Evolutionary conservation across 1,140 invertebrate species (phyloP).

Genomic region (Lasioglossum albipes): DNA sequence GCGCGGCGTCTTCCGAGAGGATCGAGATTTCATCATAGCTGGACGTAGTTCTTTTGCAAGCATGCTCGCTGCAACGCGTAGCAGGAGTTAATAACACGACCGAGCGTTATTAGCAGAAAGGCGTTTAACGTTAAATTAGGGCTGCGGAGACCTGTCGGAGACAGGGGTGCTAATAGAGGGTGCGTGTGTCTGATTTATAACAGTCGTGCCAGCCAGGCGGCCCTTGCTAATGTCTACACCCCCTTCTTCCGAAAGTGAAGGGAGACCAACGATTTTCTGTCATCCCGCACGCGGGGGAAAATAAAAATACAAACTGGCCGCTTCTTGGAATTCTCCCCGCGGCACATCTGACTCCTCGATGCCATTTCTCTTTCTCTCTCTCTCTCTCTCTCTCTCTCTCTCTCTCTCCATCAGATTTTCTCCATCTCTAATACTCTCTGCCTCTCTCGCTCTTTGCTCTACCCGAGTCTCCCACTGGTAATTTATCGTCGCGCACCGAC

Average conservation of each 20-base stretch:
- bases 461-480: background rate
- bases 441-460: background rate
- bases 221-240: conserved; percentile 55
- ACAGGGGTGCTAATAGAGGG: conserved; percentile 74
- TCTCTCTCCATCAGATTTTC: background rate
- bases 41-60: background rate
- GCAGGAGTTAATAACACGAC: conserved; percentile 52
- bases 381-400: background rate
- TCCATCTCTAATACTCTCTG: too few species aligned
- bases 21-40: too few species aligned
- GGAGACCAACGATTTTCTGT: conserved; percentile 64
- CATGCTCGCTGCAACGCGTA: conserved; percentile 8
- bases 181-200: conserved; percentile 76
- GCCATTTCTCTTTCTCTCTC: background rate
- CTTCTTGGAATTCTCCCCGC: conserved; percentile 43
- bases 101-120: conserved; percentile 70
- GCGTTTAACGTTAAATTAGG: conserved; percentile 74
- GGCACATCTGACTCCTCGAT: background rate
- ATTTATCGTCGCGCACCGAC: conserved; percentile 11
- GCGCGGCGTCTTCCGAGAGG: background rate
- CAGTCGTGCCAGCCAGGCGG: conserved; percentile 52
- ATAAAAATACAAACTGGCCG: conserved; percentile 52
- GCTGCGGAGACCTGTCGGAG: conserved; percentile 65
- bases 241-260: conserved; percentile 51
- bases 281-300: conserved; percentile 35